Conservation (phyloP, 2,113 vertebrate genomes). For the Spermophilus dauricus region DNA sequence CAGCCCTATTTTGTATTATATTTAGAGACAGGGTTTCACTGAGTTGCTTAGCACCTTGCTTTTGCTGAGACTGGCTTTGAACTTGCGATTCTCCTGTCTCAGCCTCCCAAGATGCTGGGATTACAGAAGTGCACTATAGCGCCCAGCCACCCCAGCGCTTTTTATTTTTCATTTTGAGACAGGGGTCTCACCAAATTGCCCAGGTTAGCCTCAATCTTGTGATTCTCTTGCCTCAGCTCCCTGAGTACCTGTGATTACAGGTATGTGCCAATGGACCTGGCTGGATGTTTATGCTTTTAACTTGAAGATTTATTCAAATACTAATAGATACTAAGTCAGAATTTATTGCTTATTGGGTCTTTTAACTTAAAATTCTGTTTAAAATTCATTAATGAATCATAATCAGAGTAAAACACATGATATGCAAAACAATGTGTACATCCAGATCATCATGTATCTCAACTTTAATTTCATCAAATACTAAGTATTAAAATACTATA, state of each 20-base stretch:
- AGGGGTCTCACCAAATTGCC: neutral
- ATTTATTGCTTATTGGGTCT: slow-evolving; percentile 1
- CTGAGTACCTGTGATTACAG: neutral
- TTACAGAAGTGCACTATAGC: too few relatives aligned
- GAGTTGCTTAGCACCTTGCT: too few relatives aligned
- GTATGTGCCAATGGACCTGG: neutral
- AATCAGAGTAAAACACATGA: slow-evolving; percentile 6
- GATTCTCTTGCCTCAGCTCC: too few relatives aligned
- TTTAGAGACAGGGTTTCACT: too few relatives aligned
- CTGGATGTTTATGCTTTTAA: too few relatives aligned
- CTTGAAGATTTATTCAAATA: neutral
- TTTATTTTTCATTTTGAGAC: neutral
- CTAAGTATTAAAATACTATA: neutral
- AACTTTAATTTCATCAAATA: neutral
- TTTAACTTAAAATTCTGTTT: slow-evolving; percentile 43
- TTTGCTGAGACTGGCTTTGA: too few relatives aligned
- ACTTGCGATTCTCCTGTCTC: too few relatives aligned
- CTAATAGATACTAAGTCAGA: neutral
- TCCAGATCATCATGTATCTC: neutral
- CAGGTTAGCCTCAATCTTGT: neutral
- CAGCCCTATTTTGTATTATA: too few relatives aligned
- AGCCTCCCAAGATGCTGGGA: too few relatives aligned
- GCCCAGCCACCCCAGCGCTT: too few relatives aligned
- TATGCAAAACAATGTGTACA: neutral
- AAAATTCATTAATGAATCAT: slow-evolving; percentile 31